Conservation (phyloP, 2,888 invertebrate genomes). For the Halictus ligatus region DNA sequence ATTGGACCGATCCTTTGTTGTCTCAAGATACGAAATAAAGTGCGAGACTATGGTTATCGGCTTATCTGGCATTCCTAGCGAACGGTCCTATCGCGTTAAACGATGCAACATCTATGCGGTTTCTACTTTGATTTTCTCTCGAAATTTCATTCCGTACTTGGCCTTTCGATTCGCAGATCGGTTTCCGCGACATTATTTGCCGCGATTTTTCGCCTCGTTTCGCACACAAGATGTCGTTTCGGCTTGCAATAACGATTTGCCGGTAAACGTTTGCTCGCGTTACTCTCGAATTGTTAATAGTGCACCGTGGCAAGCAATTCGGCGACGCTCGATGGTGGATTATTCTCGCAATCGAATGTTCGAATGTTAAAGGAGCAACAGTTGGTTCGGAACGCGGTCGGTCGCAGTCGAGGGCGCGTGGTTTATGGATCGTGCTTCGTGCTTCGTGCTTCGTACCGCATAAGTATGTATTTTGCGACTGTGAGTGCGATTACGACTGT, state of each 20-base stretch:
- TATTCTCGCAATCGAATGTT: constrained; percentile 64
- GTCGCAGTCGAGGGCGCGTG: constrained; percentile 31
- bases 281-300: constrained; percentile 58
- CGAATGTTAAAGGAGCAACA: constrained; percentile 48
- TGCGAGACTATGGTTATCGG: constrained; percentile 63
- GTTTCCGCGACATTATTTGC: not conserved
- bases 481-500: not conserved
- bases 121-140: constrained; percentile 24
- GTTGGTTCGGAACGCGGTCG: constrained; percentile 10
- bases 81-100: constrained; percentile 39
- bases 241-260: not conserved
- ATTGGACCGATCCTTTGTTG: constrained; percentile 77
- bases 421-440: constrained; percentile 56
- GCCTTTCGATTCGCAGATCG: not conserved
- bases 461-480: not conserved
- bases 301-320: constrained; percentile 51
- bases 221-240: not conserved
- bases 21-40: constrained; percentile 76
- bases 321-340: constrained; percentile 55
- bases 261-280: constrained; percentile 34
- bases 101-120: constrained; percentile 28
- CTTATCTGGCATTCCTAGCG: constrained; percentile 71
- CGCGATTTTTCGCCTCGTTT: not conserved
- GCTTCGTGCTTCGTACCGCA: constrained; percentile 30
- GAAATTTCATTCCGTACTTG: not conserved